Base-by-base conservation (phyloP, 2,113 vertebrate genomes). In the Chitala chitala region DNA sequence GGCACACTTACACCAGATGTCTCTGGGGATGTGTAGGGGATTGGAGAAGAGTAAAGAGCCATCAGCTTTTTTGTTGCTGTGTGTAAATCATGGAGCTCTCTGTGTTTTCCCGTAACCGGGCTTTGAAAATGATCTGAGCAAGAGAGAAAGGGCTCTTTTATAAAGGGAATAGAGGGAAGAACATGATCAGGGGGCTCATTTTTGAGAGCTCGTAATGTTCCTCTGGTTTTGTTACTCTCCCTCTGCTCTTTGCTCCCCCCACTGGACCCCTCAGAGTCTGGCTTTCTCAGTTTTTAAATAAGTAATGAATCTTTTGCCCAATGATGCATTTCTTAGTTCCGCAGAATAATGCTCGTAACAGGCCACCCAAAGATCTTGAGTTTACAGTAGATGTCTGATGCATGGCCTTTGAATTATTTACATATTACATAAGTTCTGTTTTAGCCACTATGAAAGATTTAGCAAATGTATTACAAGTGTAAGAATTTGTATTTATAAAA, bases 231-330 rank as follows among this genome's bases (percentile, higher is more conserved):
- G 38, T 12, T 29, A 31, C 55, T 29, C 10, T 24, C 56, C 1
- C 24, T 5, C 4, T 33, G 56, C 29, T n/a, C 5, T 17, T 15
- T 15, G 15, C 12, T 15, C 56, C 56, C 56, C 6, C 56, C 29
- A 10, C 26, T 59, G 56, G 0, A 12, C 56, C 56, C 56, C 56
- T 33, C 26, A 13, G 56, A 59, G 29, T 59, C 56, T 29, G 26
- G 26, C 29, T 65, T 65, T 44, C 42, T 38, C 36, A 65, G 63
- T 38, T 42, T 42, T 42, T 65, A 42, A 42, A 65, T 40, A 42
- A 65, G 33, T 42, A 42, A 24, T 65, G 33, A 65, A 65, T 65
- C 63, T 42, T 65, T 40, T 24, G 36, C 33, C n/a, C 38, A 65
- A 65, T 65, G 33, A 38, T 65, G 38, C 8, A 51, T n/a, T 65